Evolutionary conservation across 2,888 invertebrate species (phyloP), one percentile per base, ranked within the genome.

Genomic region (Drosophila affinis): DNA sequence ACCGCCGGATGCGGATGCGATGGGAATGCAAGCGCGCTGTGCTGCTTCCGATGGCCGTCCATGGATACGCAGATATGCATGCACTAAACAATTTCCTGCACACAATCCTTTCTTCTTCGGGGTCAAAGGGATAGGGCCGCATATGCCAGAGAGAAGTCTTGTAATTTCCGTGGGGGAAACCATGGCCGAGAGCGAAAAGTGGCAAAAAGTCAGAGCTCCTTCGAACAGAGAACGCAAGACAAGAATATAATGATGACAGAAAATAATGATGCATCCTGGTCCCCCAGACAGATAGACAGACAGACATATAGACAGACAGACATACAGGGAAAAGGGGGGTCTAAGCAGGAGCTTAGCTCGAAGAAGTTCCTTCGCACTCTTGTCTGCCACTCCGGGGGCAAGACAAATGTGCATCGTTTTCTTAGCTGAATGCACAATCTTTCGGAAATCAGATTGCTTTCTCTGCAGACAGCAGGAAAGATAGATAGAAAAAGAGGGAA

Each of bases 221-320:
- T 54, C 10, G 45, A 51, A 56, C 78, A 82, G 83, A 76, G 83
- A 81, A 81, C 39, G 39, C 39, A 39, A 39, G 39, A 39, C 85
- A 81, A 72, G 85, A 81, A 81, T 87, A 87, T 85, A 86, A 86
- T 86, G 87, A 88, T 86, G 85, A 86, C 88, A 86, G 88, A 88
- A 86, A 86, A 86, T 88, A 86, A 86, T 86, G 85, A 86, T 86
- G 88, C 88, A 86, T 86, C 87, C 87, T 81, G 86, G 74, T 74
- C 59, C 17, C 58, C 70, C 64, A 53, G 70, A 58, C 61, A 48
- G 65, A 21, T 3, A 3, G 45, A 64, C 61, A 59, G 51, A 47
- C 61, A 48, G 65, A 21, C 21, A 21, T 34, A 64, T 59, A 59
- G 51, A 47, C 62, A 71, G 46, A 49, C 49, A 48, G 39, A 29